A percentile compares a stretch with the other conserved stretches of the same genome.
phyloP scores from a whole-genome alignment of 2,113 vertebrate genomes.

The Albula glossodonta region DNA sequence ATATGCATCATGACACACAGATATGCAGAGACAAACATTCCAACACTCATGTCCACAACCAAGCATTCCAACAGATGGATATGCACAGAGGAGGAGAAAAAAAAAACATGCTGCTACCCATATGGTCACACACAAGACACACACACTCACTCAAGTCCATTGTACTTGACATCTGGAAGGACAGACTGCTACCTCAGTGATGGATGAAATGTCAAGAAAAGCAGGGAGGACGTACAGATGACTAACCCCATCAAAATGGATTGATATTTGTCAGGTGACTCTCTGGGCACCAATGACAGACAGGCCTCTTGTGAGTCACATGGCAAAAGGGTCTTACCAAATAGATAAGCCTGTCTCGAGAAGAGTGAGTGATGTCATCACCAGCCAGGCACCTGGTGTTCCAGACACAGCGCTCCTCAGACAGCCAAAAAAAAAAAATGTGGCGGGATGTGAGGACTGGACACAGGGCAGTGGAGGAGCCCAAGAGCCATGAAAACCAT shows the following conservation, averaged over 20 bases:
- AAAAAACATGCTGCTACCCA: neutral
- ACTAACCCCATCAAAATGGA: slow-evolving; percentile 10
- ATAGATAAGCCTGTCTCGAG: neutral
- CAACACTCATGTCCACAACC: neutral
- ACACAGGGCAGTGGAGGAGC: neutral
- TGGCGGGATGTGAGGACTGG: neutral
- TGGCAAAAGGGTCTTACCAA: neutral
- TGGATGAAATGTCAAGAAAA: neutral
- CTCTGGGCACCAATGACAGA: neutral
- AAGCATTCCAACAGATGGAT: neutral
- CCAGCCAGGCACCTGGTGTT: neutral
- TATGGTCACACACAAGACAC: neutral
- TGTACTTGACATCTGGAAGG: neutral
- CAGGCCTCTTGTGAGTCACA: neutral
- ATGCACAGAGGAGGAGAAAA: neutral
- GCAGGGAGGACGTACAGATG: neutral
- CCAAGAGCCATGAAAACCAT: no score
- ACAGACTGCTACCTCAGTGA: neutral
- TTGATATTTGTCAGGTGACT: slow-evolving; percentile 7
- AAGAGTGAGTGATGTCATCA: neutral
- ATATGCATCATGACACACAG: neutral
- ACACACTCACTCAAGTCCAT: neutral
- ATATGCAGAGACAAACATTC: neutral
- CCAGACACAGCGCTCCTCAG: neutral
- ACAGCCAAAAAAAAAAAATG: neutral